These are phyloP conservation scores for Chironomus tentans DNA, from an alignment of 2,888 invertebrate genomes.

Conservation along the genomic window DNA sequence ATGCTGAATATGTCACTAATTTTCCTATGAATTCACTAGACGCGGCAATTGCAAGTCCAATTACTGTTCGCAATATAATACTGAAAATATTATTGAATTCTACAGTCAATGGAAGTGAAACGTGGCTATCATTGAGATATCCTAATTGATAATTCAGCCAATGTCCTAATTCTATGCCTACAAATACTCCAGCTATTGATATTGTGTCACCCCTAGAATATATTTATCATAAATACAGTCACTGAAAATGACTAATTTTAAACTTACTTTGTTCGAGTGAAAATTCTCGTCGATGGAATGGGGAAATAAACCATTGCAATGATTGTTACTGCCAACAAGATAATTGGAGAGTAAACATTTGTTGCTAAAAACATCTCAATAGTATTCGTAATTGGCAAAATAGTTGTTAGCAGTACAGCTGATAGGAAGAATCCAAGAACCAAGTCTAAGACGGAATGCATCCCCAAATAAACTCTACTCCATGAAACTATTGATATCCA, in stretches of 20 bases:
- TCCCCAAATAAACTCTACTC: constrained; percentile 83
- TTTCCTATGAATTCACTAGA: constrained; percentile 60
- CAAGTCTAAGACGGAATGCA: constrained; percentile 87
- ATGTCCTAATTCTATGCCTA: constrained; percentile 67
- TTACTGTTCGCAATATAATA: constrained; percentile 48
- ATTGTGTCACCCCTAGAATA: constrained; percentile 75
- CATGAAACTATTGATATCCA: constrained; percentile 73
- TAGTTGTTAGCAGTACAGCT: constrained; percentile 54
- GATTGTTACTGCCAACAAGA: constrained; percentile 55
- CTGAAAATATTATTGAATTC: constrained; percentile 43
- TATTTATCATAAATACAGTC: background rate
- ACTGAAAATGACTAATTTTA: background rate
- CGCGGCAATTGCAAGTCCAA: constrained; percentile 68
- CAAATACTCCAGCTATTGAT: constrained; percentile 73
- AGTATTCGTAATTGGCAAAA: constrained; percentile 65
- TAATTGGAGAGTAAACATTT: constrained; percentile 52
- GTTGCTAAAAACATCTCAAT: constrained; percentile 65
- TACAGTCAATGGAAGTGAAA: constrained; percentile 60
- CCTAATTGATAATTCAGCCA: constrained; percentile 80
- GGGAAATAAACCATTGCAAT: constrained; percentile 70
- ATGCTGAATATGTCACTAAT: constrained; percentile 55
- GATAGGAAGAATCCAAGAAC: constrained; percentile 67
- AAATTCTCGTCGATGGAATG: constrained; percentile 55
- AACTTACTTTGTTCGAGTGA: constrained; percentile 78
- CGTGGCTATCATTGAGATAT: constrained; percentile 57